Percentiles rank a stretch among this genome's conserved stretches.
These are phyloP conservation scores for Holocentrus rufus DNA, from an alignment of 2,797 vertebrate genomes.

Conservation along the genomic window DNA sequence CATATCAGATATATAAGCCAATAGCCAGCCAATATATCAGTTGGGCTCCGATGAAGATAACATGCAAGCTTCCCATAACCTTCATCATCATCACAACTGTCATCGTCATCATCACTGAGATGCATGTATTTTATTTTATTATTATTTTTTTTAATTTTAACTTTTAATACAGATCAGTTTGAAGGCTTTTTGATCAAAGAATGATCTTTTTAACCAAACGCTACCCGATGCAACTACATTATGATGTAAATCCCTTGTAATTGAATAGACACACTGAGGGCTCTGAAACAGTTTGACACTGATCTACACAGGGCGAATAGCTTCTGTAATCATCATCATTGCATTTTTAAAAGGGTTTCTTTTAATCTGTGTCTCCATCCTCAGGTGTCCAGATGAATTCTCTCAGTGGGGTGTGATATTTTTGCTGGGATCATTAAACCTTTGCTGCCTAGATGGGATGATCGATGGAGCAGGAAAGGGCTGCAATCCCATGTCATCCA, in stretches of 20 bases:
- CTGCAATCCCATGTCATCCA: conserved; percentile 43
- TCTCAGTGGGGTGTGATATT: conserved; percentile 25
- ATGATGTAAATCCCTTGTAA: conserved; percentile 6
- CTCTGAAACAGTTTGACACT: conserved; percentile 11
- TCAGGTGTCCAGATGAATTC: conserved; percentile 24
- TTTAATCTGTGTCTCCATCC: conserved; percentile 7
- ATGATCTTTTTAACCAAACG: conserved; percentile 1
- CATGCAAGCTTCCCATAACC: too few relatives aligned
- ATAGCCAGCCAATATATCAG: too few relatives aligned
- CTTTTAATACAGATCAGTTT: too few relatives aligned
- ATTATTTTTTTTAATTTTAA: too few relatives aligned
- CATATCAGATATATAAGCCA: too few relatives aligned
- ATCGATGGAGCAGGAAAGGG: conserved; percentile 9
- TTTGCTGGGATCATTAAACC: conserved; percentile 24
- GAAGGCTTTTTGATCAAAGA: too few relatives aligned
- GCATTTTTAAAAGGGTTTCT: conserved; percentile 19
- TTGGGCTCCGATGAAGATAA: too few relatives aligned
- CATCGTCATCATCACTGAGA: too few relatives aligned
- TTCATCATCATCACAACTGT: too few relatives aligned
- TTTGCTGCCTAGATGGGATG: conserved; percentile 17
- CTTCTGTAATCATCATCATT: conserved; percentile 20
- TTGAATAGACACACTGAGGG: conserved; percentile 8
- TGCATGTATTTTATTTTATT: too few relatives aligned
- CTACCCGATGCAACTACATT: neutral
- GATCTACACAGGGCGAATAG: conserved; percentile 37